phyloP scores from a whole-genome alignment of 2,888 invertebrate genomes.

The Fragum whitleyi region DNA sequence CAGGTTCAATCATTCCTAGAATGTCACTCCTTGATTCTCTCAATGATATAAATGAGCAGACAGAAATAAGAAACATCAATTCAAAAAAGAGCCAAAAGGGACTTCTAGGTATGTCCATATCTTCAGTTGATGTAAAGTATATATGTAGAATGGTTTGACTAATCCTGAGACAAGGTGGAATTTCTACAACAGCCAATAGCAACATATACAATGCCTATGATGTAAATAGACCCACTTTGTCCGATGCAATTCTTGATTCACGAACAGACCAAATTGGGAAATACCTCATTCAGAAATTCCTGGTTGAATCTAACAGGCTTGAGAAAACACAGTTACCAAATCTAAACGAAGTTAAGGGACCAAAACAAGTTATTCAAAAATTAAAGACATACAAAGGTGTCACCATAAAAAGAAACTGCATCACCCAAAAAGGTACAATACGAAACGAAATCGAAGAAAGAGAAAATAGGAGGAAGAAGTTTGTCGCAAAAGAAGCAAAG shows the following conservation, averaged over 20 bases:
- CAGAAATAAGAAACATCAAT: background rate
- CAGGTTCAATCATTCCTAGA: conserved; percentile 31
- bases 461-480: background rate
- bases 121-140: conserved; percentile 11
- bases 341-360: conserved; percentile 8
- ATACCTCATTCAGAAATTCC: conserved; percentile 31
- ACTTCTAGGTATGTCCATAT: conserved; percentile 8
- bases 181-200: conserved; percentile 9
- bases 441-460: background rate
- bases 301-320: background rate
- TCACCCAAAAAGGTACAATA: background rate
- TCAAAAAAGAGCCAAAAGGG: conserved; percentile 1
- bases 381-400: conserved; percentile 43
- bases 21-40: conserved; percentile 53
- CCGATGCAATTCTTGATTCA: conserved; percentile 44
- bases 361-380: conserved; percentile 22
- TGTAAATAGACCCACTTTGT: background rate
- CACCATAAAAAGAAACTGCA: conserved; percentile 38
- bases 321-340: background rate
- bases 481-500: background rate
- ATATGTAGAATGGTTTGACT: conserved; percentile 20
- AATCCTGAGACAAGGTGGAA: conserved; percentile 31
- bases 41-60: conserved; percentile 23
- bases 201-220: conserved; percentile 38
- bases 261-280: conserved; percentile 23